phyloP scores from a whole-genome alignment of 2,113 vertebrate genomes.

The Callipepla californica region DNA sequence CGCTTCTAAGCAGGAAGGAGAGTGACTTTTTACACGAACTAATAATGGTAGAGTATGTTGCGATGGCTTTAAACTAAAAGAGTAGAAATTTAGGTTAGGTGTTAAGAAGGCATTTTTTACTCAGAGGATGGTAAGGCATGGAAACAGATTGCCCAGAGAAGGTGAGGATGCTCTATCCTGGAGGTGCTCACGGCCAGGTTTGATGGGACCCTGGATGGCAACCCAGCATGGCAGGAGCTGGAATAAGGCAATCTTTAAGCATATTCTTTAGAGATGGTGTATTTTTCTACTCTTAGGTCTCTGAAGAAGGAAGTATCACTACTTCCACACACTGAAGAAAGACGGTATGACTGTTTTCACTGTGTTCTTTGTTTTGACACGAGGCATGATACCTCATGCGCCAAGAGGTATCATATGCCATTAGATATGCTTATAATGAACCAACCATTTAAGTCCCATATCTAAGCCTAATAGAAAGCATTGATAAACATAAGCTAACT shows the following conservation, averaged over 20 bases:
- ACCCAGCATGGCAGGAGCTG: too few species aligned
- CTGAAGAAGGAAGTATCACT: not conserved
- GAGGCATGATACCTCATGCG: accelerated
- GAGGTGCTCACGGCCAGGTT: too few species aligned
- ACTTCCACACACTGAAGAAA: not conserved
- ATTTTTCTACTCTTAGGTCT: not conserved
- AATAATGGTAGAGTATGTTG: too few species aligned
- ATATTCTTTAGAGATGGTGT: not conserved
- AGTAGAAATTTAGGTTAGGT: too few species aligned
- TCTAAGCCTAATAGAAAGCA: not conserved
- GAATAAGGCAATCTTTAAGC: not conserved
- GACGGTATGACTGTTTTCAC: not conserved
- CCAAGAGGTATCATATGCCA: not conserved
- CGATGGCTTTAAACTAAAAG: too few species aligned
- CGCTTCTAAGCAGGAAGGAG: too few species aligned
- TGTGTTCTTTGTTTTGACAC: not conserved
- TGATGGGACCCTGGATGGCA: too few species aligned
- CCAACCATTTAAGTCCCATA: not conserved
- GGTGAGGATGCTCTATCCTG: too few species aligned
- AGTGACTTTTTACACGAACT: too few species aligned
- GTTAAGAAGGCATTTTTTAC: too few species aligned
- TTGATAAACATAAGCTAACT: not conserved
- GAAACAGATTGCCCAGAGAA: too few species aligned
- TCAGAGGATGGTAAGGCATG: too few species aligned
- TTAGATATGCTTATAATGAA: not conserved